Conservation (phyloP, 2,797 vertebrate genomes). For the Malacoraja senta region DNA sequence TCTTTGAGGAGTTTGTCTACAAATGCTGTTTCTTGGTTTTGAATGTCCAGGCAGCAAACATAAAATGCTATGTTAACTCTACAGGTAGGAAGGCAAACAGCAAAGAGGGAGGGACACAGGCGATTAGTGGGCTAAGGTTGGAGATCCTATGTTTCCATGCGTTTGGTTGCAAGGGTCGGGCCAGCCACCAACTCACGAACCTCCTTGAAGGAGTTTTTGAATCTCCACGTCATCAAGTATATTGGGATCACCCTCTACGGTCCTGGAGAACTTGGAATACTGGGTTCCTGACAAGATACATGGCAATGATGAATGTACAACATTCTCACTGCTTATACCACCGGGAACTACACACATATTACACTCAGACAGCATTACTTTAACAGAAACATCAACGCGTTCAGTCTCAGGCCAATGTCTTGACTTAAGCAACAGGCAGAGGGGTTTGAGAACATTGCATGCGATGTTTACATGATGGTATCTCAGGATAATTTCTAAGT, state of each 20-base stretch:
- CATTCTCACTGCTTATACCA: not conserved
- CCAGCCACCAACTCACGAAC: constrained; percentile 59
- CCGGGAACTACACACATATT: not conserved
- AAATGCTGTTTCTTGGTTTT: not conserved
- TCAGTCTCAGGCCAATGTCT: not conserved
- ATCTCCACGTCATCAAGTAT: constrained; percentile 74
- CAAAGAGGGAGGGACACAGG: constrained; percentile 44
- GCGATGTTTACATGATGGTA: not conserved
- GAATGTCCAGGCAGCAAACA: not conserved
- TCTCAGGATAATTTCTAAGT: not conserved
- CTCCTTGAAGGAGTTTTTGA: constrained; percentile 73
- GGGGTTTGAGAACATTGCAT: not conserved
- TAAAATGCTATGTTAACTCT: not conserved
- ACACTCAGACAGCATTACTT: not conserved
- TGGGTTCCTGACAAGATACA: constrained; percentile 64
- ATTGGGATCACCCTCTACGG: constrained; percentile 69
- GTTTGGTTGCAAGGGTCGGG: not conserved
- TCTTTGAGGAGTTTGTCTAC: not conserved
- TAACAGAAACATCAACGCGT: not conserved
- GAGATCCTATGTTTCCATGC: not conserved
- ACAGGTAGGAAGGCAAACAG: constrained; percentile 44
- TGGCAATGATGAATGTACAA: constrained; percentile 45
- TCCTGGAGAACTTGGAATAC: constrained; percentile 69
- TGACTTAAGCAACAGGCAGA: not conserved
- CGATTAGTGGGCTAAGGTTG: not conserved